These are phyloP conservation scores for Bathynomus jamesi DNA, from an alignment of 1,140 invertebrate species.

Conservation along the genomic window DNA sequence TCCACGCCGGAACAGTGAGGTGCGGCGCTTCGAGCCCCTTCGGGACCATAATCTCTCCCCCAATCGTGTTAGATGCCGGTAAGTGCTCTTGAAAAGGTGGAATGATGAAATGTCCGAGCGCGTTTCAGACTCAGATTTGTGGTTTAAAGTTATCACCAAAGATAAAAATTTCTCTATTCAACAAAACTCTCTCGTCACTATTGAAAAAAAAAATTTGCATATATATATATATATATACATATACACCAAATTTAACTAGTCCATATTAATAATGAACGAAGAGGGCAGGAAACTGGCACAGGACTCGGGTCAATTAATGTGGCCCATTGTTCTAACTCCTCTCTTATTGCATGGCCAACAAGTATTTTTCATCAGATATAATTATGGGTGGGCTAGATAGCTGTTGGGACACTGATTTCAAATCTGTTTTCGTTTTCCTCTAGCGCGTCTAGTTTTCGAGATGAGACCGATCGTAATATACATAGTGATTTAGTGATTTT, in stretches of 20 bases:
- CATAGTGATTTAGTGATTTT: no score
- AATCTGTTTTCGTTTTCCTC: no score
- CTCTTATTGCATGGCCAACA: no score
- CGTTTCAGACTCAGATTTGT: not conserved
- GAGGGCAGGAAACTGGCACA: no score
- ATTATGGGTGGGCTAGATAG: no score
- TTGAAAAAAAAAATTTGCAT: not conserved
- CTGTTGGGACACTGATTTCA: no score
- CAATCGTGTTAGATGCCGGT: constrained; percentile 5
- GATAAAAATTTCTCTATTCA: not conserved
- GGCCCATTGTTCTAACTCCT: no score
- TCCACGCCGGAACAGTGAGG: constrained; percentile 5
- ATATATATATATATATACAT: not conserved
- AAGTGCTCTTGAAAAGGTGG: no score
- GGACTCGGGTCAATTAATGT: no score
- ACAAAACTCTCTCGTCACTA: not conserved
- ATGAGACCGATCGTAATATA: no score
- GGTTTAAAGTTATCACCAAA: not conserved
- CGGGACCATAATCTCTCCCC: constrained; percentile 4
- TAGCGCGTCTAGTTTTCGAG: no score
- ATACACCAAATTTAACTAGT: not conserved
- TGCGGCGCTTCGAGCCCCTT: constrained; percentile 3
- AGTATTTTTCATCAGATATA: no score
- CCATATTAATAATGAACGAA: not conserved
- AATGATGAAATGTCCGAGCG: not conserved